Conservation (phyloP, 2,888 invertebrate species). For the Apotomis betuletana region DNA sequence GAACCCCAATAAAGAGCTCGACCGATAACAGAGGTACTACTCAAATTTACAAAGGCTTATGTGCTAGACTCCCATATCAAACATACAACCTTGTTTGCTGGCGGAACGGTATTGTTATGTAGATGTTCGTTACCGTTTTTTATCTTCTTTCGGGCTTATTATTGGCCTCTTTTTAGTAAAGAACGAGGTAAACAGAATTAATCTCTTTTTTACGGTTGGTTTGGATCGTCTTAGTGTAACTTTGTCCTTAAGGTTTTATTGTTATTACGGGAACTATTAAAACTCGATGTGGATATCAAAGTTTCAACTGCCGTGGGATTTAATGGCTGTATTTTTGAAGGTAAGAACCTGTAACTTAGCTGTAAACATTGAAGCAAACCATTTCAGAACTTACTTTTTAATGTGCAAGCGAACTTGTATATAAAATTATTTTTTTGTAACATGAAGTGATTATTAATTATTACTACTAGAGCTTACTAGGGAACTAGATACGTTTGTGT, state of each 20-base stretch:
- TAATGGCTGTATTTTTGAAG: conserved; percentile 18
- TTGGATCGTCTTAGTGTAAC: conserved; percentile 25
- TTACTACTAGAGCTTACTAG: no score
- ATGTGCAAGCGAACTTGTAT: neutral
- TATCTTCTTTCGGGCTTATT: conserved; percentile 44
- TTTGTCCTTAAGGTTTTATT: conserved; percentile 35
- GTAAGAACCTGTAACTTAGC: neutral
- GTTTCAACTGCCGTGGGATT: conserved; percentile 25
- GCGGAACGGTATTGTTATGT: conserved; percentile 41
- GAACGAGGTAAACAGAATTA: conserved; percentile 40
- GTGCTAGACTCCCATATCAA: neutral
- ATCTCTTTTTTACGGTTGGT: conserved; percentile 36
- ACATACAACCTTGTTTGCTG: neutral
- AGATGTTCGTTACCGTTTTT: conserved; percentile 42
- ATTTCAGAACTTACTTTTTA: neutral
- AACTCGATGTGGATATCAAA: conserved; percentile 27
- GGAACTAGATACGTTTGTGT: no score
- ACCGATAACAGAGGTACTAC: conserved; percentile 39
- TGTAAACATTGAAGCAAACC: neutral
- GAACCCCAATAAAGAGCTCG: conserved; percentile 41
- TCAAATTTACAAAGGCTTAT: neutral
- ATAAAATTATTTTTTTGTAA: no score
- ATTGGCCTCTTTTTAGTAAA: conserved; percentile 39
- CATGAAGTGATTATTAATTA: no score
- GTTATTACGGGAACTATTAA: conserved; percentile 35